Percentiles rank a stretch among this genome's conserved stretches.
Conservation (phyloP, 2,113 vertebrate genomes). For the Oreocharis arfaki region DNA sequence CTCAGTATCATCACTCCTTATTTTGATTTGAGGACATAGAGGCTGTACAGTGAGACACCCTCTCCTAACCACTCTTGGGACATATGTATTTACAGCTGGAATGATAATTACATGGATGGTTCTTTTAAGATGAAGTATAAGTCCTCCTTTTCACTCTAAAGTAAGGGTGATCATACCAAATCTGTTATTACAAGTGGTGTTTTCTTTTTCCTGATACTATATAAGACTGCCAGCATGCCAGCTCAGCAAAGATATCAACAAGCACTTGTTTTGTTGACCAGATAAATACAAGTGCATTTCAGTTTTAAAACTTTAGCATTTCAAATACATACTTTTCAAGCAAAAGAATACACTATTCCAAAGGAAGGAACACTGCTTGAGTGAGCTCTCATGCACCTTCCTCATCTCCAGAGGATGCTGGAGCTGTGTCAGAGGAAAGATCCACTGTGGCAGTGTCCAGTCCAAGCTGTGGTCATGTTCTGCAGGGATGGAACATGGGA, state of each 20-base stretch:
- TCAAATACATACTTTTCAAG: not conserved
- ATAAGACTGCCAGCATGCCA: constrained; percentile 59
- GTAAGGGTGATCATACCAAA: constrained; percentile 54
- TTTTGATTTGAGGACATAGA: constrained; percentile 37
- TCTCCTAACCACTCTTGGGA: constrained; percentile 46
- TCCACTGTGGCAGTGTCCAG: not conserved
- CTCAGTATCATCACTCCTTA: not conserved
- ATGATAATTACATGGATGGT: constrained; percentile 69
- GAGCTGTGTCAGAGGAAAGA: not conserved
- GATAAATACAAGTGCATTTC: not conserved
- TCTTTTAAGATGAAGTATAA: constrained; percentile 53
- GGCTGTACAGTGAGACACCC: constrained; percentile 21
- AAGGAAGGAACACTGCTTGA: not conserved
- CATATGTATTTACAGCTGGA: constrained; percentile 72
- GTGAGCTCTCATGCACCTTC: not conserved
- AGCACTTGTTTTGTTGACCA: constrained; percentile 28
- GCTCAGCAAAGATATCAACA: constrained; percentile 54
- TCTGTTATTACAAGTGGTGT: constrained; percentile 70
- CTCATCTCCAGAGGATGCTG: not conserved
- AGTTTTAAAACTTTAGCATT: not conserved
- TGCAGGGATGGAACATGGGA: not conserved
- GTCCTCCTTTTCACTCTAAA: constrained; percentile 61
- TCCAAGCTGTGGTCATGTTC: no score
- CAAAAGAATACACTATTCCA: not conserved
- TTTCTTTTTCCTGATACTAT: constrained; percentile 46